These are phyloP conservation scores for Polymixis lichenea DNA, from an alignment of 2,888 invertebrate genomes.

Conservation along the genomic window DNA sequence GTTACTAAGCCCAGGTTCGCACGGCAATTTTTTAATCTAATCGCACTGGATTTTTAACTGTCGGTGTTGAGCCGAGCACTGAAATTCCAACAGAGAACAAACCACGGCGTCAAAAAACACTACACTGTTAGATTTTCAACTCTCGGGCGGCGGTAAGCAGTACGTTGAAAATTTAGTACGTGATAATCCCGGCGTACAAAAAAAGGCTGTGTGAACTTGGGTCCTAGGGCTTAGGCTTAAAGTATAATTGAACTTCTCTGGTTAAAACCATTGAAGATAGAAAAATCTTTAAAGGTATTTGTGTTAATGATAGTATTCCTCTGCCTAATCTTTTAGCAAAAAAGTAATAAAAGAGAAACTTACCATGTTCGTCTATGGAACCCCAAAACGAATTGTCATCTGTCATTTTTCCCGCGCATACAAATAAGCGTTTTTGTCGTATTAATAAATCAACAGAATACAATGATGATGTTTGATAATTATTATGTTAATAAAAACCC, in stretches of 20 bases:
- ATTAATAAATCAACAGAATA: constrained; percentile 20
- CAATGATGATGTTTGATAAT: constrained; percentile 21
- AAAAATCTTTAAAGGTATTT: neutral
- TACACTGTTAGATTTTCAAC: neutral
- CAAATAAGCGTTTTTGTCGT: constrained; percentile 32
- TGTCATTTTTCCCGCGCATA: constrained; percentile 30
- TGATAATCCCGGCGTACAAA: neutral
- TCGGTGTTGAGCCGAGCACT: no score
- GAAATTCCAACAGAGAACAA: no score
- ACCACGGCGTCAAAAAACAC: no score
- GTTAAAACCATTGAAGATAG: neutral
- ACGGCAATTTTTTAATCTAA: neutral
- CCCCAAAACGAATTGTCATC: constrained; percentile 20
- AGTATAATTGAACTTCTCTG: neutral
- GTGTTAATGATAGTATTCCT: neutral
- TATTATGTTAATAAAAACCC: constrained; percentile 45
- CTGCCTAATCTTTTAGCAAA: no score
- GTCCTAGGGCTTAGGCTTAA: neutral
- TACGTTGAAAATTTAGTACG: neutral
- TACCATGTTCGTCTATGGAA: constrained; percentile 18
- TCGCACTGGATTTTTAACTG: neutral
- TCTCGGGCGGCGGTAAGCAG: neutral
- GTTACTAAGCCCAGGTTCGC: neutral
- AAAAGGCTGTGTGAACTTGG: neutral
- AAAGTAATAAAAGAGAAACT: neutral